Evolutionary conservation across 2,888 invertebrate genomes (phyloP), one percentile per base, ranked within the genome.

Genomic region (Cosmia trapezina): DNA sequence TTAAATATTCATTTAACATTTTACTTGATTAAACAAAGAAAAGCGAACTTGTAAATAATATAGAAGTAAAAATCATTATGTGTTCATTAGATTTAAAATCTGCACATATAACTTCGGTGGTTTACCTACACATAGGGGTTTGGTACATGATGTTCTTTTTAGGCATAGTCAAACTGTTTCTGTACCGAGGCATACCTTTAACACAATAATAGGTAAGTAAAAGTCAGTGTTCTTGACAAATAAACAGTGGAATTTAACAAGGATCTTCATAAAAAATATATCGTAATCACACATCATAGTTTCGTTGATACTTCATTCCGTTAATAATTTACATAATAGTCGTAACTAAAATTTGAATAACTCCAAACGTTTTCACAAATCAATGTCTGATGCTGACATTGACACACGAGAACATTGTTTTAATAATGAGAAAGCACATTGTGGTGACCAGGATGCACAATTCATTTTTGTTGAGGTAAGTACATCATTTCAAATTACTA

Each of bases 321-420:
- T 37, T 19, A 19, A 17, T 33, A 28, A 5, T n/a, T n/a, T n/a
- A 56, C 14, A 11, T 43, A 43, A 6, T 22, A 28, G 2, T 8
- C 33, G 47, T 8, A 51, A 49, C 19, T 28, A 9, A 45, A 9
- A 70, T 0, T 17, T n/a, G 5, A 53, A 22, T 45, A 45, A 37
- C 37, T 33, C 6, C 45, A 54, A 43, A 37, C 5, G 4, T 45
- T 49, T 54, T 54, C 47, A 60, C 11, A 45, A 43, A 80, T 76
- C 78, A 72, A 73, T 84, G 85, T 76, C 70, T 51, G n/a, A 73
- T 83, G 81, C 86, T 59, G 47, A 22, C 75, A 86, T 84, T 22
- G 53, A 22, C 22, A 51, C 51, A 53, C 68, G 85, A 83, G n/a
- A 41, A 63, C 62, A 53, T 71, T 69, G 14, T 41, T 63, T 33